phyloP scores from a whole-genome alignment of 2,888 invertebrate genomes.

The Patella pellucida region DNA sequence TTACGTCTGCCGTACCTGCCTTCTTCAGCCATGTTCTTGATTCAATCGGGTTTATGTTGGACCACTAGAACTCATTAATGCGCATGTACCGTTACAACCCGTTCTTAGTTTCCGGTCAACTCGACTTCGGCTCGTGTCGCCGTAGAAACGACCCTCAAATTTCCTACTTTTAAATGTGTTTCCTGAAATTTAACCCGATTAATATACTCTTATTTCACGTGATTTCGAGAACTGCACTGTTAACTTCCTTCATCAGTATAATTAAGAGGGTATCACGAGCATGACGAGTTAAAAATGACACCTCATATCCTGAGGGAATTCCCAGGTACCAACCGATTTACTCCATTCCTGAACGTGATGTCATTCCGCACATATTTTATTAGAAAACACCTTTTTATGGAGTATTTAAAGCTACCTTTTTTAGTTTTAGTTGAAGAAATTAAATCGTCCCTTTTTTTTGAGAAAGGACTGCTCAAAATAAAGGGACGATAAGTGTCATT shows the following conservation, averaged over 20 bases:
- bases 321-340: no score
- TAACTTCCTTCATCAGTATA: neutral
- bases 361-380: no score
- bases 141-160: constrained; percentile 2
- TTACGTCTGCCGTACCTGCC: constrained; percentile 10
- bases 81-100: constrained; percentile 7
- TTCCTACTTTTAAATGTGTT: constrained; percentile 11
- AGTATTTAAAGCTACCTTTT: no score
- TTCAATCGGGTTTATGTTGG: constrained; percentile 7
- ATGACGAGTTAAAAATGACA: no score
- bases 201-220: constrained; percentile 1
- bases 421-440: no score
- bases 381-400: no score
- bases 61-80: neutral
- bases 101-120: constrained; percentile 5
- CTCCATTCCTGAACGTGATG: no score
- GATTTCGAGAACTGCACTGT: neutral
- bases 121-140: neutral
- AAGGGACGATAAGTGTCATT: no score
- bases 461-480: no score
- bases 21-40: constrained; percentile 7
- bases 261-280: no score
- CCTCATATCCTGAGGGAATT: no score
- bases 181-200: constrained; percentile 2
- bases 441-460: no score